Base-by-base conservation (phyloP, 1,140 invertebrate species). In the Cydia fagiglandana region DNA sequence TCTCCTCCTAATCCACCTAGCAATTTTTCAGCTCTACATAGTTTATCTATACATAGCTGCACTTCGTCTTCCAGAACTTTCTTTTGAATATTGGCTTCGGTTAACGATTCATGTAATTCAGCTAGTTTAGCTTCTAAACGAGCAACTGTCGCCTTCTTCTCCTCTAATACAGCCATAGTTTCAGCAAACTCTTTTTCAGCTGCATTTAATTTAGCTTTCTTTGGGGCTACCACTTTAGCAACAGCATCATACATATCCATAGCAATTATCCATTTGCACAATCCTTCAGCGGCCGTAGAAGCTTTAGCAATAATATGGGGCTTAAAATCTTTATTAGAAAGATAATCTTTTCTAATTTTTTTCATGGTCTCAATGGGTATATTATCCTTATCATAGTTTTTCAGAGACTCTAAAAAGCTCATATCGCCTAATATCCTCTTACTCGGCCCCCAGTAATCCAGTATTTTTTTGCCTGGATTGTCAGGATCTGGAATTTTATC, bases 221-320 rank as follows among this genome's bases (percentile, higher is more conserved):
- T 98, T 2, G 97, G 97, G 0, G 96, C 96, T 10, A 99, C 97
- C 79, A 96, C 96, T 93, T 97, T 98, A 4, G 96, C 96, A 0
- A 98, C 97, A 76, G 96, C 95, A 86, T 99, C 98, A 86, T 98
- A 99, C 87, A 97, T 95, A 86, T 98, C 97, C 96, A 99, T 98
- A 3, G 98, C 98, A 77, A 97, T 95, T 47, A 98, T 96, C 98
- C 98, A 99, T 91, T 98, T 97, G 85, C 97, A 98, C 4, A 99
- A 91, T 79, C 98, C 97, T 93, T 97, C 96, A 34, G 97, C 97
- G 4, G 98, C 98, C 80, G 95, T 96, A 74, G 97, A 98, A 9
- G 98, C 98, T 93, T 98, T 98, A 7, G 97, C 97, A 74, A 98
- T 97, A 79, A 97, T 96, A 56, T 95, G 94, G 0, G 97, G 98